Evolutionary conservation across 2,797 vertebrate species (phyloP).

Genomic region (Falco columbarius): DNA sequence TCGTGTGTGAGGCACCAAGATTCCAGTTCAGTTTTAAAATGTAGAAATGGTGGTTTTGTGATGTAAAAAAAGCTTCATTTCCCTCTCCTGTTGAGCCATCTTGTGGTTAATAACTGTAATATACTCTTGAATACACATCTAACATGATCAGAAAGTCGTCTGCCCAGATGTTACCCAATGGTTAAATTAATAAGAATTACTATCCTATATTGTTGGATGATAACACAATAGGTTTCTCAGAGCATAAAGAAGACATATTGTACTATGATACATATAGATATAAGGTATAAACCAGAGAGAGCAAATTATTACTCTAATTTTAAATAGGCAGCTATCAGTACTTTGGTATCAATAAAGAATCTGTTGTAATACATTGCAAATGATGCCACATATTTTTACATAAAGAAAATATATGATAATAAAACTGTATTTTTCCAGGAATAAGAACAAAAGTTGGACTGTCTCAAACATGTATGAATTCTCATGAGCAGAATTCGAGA

Average conservation of each 20-base stretch:
- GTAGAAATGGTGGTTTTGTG: background rate
- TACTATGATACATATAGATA: background rate
- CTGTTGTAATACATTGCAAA: background rate
- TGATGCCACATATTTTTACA: background rate
- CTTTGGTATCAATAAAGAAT: background rate
- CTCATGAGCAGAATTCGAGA: background rate
- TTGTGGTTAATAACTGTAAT: conserved; percentile 70
- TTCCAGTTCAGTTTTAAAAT: background rate
- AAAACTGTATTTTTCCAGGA: background rate
- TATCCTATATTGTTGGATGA: background rate
- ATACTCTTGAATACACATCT: background rate
- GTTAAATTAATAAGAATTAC: background rate
- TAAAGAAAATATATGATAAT: background rate
- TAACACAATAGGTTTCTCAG: background rate
- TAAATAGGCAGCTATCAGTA: background rate
- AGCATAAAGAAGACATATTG: background rate
- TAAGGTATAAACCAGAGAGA: background rate
- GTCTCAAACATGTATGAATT: background rate
- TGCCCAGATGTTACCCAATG: background rate
- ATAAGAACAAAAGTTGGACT: background rate
- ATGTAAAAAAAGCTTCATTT: background rate
- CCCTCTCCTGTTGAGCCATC: conserved; percentile 70
- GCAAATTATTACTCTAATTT: background rate
- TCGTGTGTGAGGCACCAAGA: background rate
- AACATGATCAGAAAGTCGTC: background rate